A percentile compares a stretch with the other conserved stretches of the same genome.
phyloP scores from a whole-genome alignment of 1,140 invertebrate genomes.

The Drosophila orena region DNA sequence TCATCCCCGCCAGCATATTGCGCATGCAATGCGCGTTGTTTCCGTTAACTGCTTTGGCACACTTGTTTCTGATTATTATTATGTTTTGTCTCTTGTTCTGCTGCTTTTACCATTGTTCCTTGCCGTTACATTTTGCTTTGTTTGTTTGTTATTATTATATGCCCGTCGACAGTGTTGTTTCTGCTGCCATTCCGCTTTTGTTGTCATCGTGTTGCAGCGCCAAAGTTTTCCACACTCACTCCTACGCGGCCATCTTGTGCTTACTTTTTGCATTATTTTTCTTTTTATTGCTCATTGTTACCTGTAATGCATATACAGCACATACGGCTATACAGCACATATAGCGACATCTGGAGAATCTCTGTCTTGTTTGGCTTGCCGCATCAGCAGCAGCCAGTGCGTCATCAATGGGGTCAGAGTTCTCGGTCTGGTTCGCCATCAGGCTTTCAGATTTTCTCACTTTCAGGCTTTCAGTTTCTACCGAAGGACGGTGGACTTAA shows the following conservation, averaged over 20 bases:
- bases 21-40: slow-evolving; percentile 81
- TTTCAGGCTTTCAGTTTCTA: slow-evolving; percentile 12
- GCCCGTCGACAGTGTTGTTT: slow-evolving; percentile 54
- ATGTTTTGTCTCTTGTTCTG: slow-evolving; percentile 75
- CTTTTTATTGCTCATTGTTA: slow-evolving; percentile 55
- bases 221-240: slow-evolving; percentile 42
- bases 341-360: slow-evolving; percentile 4
- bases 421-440: slow-evolving; percentile 18
- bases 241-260: slow-evolving; percentile 13
- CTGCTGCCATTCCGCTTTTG: slow-evolving; percentile 37
- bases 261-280: slow-evolving; percentile 48
- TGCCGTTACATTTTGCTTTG: slow-evolving; percentile 62
- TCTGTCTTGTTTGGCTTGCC: slow-evolving; percentile 33
- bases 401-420: slow-evolving; percentile 29
- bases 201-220: slow-evolving; percentile 50
- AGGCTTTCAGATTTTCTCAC: slow-evolving; percentile 14
- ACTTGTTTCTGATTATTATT: slow-evolving; percentile 84
- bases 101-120: slow-evolving; percentile 69
- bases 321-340: not conserved
- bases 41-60: slow-evolving; percentile 83
- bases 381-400: slow-evolving; percentile 19
- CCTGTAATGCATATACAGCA: slow-evolving; percentile 13
- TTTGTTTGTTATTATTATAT: slow-evolving; percentile 59
- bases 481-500: not conserved
- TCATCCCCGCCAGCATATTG: slow-evolving; percentile 69